Percentiles rank a stretch among this genome's conserved stretches.
Conservation (phyloP, 2,888 invertebrate species). For the Drosophila flavopinicola region DNA sequence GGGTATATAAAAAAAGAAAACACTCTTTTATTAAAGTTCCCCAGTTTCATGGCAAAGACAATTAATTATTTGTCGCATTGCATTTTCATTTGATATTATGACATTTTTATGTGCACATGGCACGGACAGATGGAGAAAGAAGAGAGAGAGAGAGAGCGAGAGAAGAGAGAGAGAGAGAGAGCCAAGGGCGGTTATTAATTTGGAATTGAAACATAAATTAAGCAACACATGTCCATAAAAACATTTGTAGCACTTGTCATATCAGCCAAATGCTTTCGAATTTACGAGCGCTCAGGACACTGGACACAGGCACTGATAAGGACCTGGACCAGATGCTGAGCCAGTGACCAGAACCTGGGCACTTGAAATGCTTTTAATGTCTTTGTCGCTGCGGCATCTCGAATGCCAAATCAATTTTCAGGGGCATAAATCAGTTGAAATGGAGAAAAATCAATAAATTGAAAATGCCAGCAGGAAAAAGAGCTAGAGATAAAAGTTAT, state of each 20-base stretch:
- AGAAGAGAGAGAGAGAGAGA: neutral
- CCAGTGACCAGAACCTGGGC: constrained; percentile 28
- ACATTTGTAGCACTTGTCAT: constrained; percentile 71
- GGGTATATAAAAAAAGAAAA: constrained; percentile 20
- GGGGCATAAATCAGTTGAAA: constrained; percentile 56
- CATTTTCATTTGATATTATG: constrained; percentile 73
- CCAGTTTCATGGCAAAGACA: constrained; percentile 23
- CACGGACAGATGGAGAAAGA: neutral
- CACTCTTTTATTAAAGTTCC: constrained; percentile 6
- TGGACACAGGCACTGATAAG: constrained; percentile 50
- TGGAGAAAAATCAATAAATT: constrained; percentile 48
- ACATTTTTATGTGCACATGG: constrained; percentile 66
- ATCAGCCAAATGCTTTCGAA: constrained; percentile 53
- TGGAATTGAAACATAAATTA: constrained; percentile 74
- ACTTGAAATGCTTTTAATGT: constrained; percentile 51
- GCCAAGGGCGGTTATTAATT: constrained; percentile 24
- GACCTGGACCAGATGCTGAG: constrained; percentile 30
- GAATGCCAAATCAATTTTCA: constrained; percentile 65
- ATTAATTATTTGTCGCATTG: constrained; percentile 71
- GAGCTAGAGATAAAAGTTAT: constrained; percentile 53
- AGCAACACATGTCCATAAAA: constrained; percentile 72
- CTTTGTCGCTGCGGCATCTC: constrained; percentile 23
- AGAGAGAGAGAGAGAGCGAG: neutral
- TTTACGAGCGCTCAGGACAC: constrained; percentile 56
- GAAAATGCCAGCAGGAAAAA: constrained; percentile 6